Base-by-base conservation (phyloP, 2,888 invertebrate genomes). In the Agonopterix alstromeriana region DNA sequence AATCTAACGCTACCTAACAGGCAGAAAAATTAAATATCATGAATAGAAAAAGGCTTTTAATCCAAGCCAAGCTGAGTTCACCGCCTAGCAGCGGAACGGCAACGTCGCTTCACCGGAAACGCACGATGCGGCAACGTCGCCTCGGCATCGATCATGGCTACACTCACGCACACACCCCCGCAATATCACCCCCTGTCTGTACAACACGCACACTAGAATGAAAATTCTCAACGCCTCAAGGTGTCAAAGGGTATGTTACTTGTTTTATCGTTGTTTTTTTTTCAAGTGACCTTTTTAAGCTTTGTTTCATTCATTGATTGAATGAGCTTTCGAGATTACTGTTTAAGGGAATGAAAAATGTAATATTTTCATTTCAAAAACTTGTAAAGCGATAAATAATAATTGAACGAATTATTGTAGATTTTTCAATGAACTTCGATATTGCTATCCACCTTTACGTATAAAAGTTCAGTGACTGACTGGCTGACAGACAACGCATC, bases 91-190 rank as follows among this genome's bases (percentile, higher is more conserved):
- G 63, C 70, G 65, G 63, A 64, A 68, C 67, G 82, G 80, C 84
- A 83, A 77, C 84, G 69, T 63, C 70, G 73, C 73, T 52, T 73
- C 53, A 81, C 90, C 92, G 92, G 92, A 92, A 92, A 85, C 82
- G 90, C 52, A 85, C 89, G 89, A 90, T 89, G 90, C 91, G 90
- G 92, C 91, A 90, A 92, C 92, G 79, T 84, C 85, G 87, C 77
- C 61, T 77, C 83, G 82, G 88, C 90, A 91, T 91, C 91, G 91
- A 91, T 91, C 91, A 91, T 72, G 69, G 59, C 69, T 60, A 8
- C n/a, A 11, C 38, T 38, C 42, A 42, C 42, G 12, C 42, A 42
- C 42, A 42, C 42, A 3, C 10, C 38, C 10, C 11, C 42, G 42
- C 42, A n/a, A 38, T 27, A 46, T 46, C 36, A 41, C 46, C 48